Evolutionary conservation across 2,113 vertebrate species (phyloP), one percentile per base, ranked within the genome.

Genomic region (Phalacrocorax brasilianus): DNA sequence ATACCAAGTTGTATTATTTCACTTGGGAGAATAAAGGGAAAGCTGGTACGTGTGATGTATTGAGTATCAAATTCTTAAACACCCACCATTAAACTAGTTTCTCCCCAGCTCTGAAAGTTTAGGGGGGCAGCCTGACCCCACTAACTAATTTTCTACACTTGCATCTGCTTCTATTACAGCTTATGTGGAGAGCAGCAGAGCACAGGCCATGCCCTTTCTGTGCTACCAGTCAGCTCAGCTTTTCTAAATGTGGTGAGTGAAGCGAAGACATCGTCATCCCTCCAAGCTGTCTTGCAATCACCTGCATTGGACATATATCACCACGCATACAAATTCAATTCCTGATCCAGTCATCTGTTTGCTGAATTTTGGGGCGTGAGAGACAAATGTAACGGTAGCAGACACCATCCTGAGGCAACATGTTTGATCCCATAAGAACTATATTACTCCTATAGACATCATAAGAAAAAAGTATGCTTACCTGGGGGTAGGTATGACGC

Each of bases 401-500:
- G 30, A 72, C 14, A 62, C 5, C 5, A 61, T 22, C 27, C 27
- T 45, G 58, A 90, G 42, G 33, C n/a, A 74, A 53, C 6, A 30
- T 17, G 9, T 62, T 59, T 88, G 55, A n/a, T 27, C 33, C n/a
- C 8, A 1, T 30, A 66, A 73, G 33, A 65, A 22, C 22, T 68
- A 14, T 35, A 23, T 44, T 33, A 21, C 22, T 49, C 14, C 20
- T 42, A 3, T 0, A 74, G 38, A 74, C 66, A 56, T 35, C 9
- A 27, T 8, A 88, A 74, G 61, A 19, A 44, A 50, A 59, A 75
- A 27, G 3, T 15, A 42, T 62, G 24, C 79, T 77, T 97, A 97
- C 97, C 95, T 97, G 93, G 8, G 97, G 71, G 50, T 83, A 96
- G 40, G 95, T 95, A 13, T 93, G 73, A 62, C 96, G 97, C 97